Evolutionary conservation across 2,797 vertebrate genomes (phyloP).

Genomic region (Intellagama lesueurii): DNA sequence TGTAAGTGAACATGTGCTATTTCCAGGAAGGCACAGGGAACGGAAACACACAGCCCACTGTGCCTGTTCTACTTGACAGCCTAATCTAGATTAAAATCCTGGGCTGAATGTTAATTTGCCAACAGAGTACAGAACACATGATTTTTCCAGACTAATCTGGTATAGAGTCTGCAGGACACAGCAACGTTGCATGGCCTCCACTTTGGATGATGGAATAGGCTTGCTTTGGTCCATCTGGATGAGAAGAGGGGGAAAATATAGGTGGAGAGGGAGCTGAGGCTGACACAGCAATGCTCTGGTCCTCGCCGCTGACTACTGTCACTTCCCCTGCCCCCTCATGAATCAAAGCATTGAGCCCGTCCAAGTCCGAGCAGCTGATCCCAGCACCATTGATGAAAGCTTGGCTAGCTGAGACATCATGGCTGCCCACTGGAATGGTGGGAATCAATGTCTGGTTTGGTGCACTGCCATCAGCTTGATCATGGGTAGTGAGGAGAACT

Average conservation of each 20-base stretch:
- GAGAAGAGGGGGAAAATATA: conserved; percentile 74
- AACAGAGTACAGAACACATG: background rate
- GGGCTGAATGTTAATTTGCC: background rate
- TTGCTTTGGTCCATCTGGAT: conserved; percentile 76
- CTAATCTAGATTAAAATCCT: background rate
- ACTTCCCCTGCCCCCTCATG: conserved; percentile 91
- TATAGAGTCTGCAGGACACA: conserved; percentile 81
- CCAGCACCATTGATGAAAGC: conserved; percentile 86
- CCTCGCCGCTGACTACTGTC: conserved; percentile 88
- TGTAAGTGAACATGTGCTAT: background rate
- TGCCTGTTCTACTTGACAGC: background rate
- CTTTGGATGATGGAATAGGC: conserved; percentile 79
- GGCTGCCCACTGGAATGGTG: conserved; percentile 66
- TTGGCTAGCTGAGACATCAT: conserved; percentile 77
- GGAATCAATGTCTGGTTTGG: conserved; percentile 86
- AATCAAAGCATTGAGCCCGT: conserved; percentile 91
- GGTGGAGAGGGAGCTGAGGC: conserved; percentile 61
- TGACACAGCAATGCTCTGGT: conserved; percentile 72
- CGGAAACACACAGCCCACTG: background rate
- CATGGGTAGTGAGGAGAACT: conserved; percentile 82
- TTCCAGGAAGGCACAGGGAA: background rate
- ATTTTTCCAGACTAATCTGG: conserved; percentile 65
- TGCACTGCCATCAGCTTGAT: conserved; percentile 64
- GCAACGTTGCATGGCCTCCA: conserved; percentile 72
- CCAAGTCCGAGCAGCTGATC: conserved; percentile 89